These are phyloP conservation scores for Cephalopachus bancanus DNA, from an alignment of 2,797 vertebrate species.

Conservation along the genomic window DNA sequence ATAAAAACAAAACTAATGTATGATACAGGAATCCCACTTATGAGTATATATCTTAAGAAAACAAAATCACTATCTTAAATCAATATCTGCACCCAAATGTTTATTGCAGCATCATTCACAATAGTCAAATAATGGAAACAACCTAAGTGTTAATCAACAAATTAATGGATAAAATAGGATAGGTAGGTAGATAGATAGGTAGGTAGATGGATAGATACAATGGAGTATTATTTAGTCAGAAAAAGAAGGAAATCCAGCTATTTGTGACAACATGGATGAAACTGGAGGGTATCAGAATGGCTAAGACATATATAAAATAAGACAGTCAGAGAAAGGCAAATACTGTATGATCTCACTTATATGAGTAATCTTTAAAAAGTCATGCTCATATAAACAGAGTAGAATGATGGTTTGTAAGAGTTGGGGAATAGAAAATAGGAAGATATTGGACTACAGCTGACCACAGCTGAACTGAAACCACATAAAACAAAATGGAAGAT, in stretches of 20 bases:
- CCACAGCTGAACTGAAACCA: no score
- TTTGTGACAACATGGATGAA: background rate
- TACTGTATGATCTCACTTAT: background rate
- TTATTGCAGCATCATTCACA: background rate
- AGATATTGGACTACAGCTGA: background rate
- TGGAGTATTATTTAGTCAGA: background rate
- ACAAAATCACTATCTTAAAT: background rate
- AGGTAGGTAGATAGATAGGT: no score
- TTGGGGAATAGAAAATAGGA: background rate
- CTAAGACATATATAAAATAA: background rate
- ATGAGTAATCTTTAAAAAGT: background rate
- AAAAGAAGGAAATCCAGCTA: background rate
- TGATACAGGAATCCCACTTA: background rate
- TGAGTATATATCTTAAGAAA: background rate
- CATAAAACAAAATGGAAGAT: no score
- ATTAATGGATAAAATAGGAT: background rate
- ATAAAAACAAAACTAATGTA: background rate
- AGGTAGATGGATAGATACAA: background rate
- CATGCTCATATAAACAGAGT: background rate
- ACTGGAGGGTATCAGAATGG: background rate
- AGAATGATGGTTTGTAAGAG: background rate
- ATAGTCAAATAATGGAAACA: background rate
- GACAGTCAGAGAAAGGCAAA: background rate
- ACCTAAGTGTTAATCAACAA: background rate
- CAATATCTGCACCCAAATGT: background rate